phyloP scores from a whole-genome alignment of 2,797 vertebrate genomes.

The Tiaroga cobitis region DNA sequence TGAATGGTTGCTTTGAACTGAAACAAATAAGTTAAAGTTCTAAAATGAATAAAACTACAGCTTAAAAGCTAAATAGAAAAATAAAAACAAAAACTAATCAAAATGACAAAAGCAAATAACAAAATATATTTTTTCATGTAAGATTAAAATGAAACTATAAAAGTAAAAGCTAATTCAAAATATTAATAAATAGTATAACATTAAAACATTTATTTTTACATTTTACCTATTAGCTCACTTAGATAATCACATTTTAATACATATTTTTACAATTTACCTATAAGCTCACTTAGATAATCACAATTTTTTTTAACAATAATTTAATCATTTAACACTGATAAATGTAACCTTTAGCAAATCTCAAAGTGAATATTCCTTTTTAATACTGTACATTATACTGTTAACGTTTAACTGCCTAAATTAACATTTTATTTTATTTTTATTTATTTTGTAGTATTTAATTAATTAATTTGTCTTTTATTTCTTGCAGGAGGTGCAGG shows the following conservation, averaged over 20 bases:
- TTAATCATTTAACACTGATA: neutral
- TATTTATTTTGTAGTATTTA: neutral
- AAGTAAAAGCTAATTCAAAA: neutral
- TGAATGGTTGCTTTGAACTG: neutral
- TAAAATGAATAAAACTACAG: neutral
- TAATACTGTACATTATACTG: neutral
- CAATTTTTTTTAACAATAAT: neutral
- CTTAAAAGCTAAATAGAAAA: neutral
- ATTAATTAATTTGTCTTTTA: neutral
- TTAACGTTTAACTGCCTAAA: no score
- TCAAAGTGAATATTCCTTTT: neutral
- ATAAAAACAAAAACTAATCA: no score
- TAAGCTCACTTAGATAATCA: neutral
- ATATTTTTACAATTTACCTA: neutral
- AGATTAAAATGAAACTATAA: neutral
- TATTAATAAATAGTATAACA: no score
- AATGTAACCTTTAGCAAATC: neutral
- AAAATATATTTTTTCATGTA: no score
- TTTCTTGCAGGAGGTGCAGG: constrained; percentile 65
- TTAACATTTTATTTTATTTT: neutral
- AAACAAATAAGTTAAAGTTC: no score
- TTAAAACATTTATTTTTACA: no score
- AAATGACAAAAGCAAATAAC: neutral
- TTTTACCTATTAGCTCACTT: neutral
- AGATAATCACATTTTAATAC: neutral